phyloP scores from a whole-genome alignment of 1,140 invertebrate genomes.

The Zaprionus capensis region DNA sequence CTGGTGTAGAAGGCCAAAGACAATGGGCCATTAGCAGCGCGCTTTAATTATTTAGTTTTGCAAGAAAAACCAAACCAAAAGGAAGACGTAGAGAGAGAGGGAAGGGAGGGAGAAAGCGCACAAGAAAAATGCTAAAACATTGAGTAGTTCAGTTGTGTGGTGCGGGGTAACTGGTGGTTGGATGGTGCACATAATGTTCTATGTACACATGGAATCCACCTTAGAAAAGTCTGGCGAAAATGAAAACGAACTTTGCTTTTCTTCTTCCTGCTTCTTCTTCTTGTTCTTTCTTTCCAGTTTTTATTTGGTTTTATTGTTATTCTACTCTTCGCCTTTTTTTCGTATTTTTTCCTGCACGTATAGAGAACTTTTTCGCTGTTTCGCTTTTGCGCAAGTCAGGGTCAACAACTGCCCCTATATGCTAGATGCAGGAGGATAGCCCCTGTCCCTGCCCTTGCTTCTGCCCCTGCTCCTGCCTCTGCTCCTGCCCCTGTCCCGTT shows the following conservation, averaged over 20 bases:
- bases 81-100: background rate
- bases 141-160: constrained; percentile 10
- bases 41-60: constrained; percentile 81
- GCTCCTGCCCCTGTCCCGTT: constrained; percentile 1
- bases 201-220: constrained; percentile 28
- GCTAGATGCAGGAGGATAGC: constrained; percentile 46
- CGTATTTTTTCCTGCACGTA: constrained; percentile 18
- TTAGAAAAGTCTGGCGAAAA: constrained; percentile 46
- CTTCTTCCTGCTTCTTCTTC: constrained; percentile 10
- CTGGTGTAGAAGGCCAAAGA: constrained; percentile 53
- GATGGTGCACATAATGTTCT: constrained; percentile 13
- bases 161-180: background rate
- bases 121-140: constrained; percentile 53
- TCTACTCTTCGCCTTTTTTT: constrained; percentile 23
- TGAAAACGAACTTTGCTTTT: constrained; percentile 65
- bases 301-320: constrained; percentile 37
- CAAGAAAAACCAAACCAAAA: constrained; percentile 31
- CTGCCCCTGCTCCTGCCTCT: background rate
- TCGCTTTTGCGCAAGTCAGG: constrained; percentile 79
- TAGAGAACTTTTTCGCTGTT: constrained; percentile 39
- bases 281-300: constrained; percentile 24
- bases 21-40: constrained; percentile 80
- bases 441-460: constrained; percentile 2
- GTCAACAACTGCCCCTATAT: constrained; percentile 73
- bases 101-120: background rate